Evolutionary conservation across 2,797 vertebrate species (phyloP), one percentile per base, ranked within the genome.

Genomic region (Typhlichthys eigenmanni): DNA sequence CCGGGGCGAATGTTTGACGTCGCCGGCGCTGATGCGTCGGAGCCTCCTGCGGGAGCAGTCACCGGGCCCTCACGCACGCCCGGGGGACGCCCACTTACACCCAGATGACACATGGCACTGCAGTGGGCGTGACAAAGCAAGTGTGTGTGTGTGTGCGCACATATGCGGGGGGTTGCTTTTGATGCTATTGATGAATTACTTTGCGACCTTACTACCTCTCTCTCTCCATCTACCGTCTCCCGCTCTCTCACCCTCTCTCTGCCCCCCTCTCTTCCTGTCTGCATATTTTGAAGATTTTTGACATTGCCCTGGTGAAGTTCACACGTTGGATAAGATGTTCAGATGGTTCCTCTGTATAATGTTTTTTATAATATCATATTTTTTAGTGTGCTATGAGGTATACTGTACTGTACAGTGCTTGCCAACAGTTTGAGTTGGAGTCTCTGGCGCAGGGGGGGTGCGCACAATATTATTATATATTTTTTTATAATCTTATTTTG

Each of bases 1-100:
- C 56, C 58, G 52, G 19, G 75, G 77, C 53, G 69, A 86, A 78
- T 72, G 72, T 76, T 85, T 78, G 79, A 72, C 73, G 68, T 29
- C 77, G 76, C 74, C 64, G 80, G 81, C 83, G 76, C 82, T 75
- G 75, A 54, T 62, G 69, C 34, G 60, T 53, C 71, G 66, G 61
- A 62, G 63, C 70, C 67, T 67, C 62, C 72, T 57, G 79, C 63
- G 55, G n/a, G 47, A 77, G 64, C 63, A 24, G 55, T 69, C 65
- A 62, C 58, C 49, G 76, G 67, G 59, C 60, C 55, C 63, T 76
- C 63, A 50, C 17, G 64, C 29, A 52, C 56, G 64, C 43, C 56
- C 58, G 34, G 55, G 65, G 56, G 53, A 72, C 56, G 59, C n/a
- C 24, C 66, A 63, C 38, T 56, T 72, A 68, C 71, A 79, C 48